Conservation (phyloP, 2,888 invertebrate species). For the Bibio marci region DNA sequence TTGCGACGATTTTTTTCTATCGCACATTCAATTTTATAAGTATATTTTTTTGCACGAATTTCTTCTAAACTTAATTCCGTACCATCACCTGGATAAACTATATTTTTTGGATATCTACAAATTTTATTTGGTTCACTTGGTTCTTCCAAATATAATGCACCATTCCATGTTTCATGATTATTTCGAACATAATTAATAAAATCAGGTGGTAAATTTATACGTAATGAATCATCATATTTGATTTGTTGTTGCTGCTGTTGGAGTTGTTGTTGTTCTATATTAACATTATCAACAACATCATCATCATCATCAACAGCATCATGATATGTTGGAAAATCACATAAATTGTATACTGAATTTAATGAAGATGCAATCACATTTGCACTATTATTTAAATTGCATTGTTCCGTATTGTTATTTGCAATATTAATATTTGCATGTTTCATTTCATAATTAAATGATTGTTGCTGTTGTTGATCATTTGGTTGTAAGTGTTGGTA, state of each 20-base stretch:
- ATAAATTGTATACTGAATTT: constrained; percentile 6
- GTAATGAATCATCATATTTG: constrained; percentile 1
- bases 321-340: background rate
- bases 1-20: constrained; percentile 2
- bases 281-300: background rate
- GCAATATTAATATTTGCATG: background rate
- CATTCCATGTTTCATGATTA: constrained; percentile 27
- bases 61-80: constrained; percentile 28
- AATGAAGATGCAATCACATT: constrained; percentile 11
- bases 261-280: background rate
- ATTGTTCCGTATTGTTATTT: constrained; percentile 4
- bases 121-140: constrained; percentile 25
- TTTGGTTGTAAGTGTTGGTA: constrained; percentile 3
- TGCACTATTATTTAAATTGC: constrained; percentile 12
- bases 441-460: background rate
- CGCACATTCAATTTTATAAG: constrained; percentile 6
- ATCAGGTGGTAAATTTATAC: constrained; percentile 20
- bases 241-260: background rate
- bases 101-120: constrained; percentile 24
- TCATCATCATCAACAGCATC: background rate
- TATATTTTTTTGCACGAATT: constrained; percentile 20
- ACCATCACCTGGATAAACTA: constrained; percentile 24
- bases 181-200: constrained; percentile 24
- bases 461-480: background rate
- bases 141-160: constrained; percentile 26